A percentile compares a stretch with the other conserved stretches of the same genome.
Evolutionary conservation across 2,797 vertebrate species (phyloP).

Genomic region (Phrynocephalus vlangalii): DNA sequence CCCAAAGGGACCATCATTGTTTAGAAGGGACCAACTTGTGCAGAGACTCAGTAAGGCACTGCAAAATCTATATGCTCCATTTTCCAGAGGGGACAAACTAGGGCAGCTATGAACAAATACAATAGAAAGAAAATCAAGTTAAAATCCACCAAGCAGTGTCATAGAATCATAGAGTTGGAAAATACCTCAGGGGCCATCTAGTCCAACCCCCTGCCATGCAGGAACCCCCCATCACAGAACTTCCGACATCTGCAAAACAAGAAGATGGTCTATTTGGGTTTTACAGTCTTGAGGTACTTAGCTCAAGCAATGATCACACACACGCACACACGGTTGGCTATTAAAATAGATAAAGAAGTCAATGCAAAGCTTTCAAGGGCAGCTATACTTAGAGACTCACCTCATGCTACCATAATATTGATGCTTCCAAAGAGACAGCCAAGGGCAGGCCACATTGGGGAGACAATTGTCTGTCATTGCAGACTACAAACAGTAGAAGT

Average conservation of each 20-base stretch:
- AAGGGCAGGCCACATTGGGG: background rate
- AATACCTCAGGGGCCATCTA: too few relatives aligned
- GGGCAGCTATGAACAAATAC: background rate
- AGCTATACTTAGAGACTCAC: background rate
- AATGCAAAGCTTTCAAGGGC: conserved; percentile 18
- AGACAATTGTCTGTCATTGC: background rate
- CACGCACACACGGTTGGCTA: background rate
- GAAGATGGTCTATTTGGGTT: background rate
- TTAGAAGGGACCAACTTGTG: background rate
- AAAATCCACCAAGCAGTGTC: background rate
- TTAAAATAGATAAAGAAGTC: background rate
- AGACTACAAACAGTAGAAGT: background rate
- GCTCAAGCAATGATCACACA: background rate
- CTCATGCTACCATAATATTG: background rate
- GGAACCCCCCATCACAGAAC: too few relatives aligned
- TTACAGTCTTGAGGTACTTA: background rate
- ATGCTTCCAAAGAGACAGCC: conserved; percentile 10
- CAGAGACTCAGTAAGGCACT: background rate
- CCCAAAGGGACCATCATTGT: background rate
- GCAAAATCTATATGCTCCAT: background rate
- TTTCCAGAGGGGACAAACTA: background rate
- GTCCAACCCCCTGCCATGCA: too few relatives aligned
- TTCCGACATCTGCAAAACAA: background rate
- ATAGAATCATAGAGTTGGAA: too few relatives aligned
- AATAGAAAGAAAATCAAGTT: background rate